A percentile compares a stretch with the other conserved stretches of the same genome.
Conservation (phyloP, 2,797 vertebrate genomes). For the Diceros bicornis region DNA sequence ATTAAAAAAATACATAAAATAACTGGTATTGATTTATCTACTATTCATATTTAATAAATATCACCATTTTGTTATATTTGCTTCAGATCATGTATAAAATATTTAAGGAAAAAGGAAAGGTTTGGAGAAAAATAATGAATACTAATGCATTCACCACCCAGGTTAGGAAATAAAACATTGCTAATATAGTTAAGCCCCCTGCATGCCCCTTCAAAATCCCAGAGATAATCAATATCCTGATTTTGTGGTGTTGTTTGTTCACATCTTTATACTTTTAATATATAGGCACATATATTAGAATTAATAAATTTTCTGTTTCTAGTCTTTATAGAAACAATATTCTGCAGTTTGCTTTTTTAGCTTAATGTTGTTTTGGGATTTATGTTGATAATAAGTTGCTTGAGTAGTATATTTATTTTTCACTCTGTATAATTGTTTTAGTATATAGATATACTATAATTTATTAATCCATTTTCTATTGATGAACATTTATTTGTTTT, state of each 20-base stretch:
- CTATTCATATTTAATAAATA: background rate
- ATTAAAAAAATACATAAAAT: conserved; percentile 3
- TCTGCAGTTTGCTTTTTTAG: conserved; percentile 28
- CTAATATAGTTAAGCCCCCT: background rate
- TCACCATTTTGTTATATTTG: conserved; percentile 56
- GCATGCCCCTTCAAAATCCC: background rate
- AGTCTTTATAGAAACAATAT: background rate
- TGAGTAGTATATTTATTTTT: conserved; percentile 48
- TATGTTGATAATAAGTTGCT: conserved; percentile 17
- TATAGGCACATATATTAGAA: background rate
- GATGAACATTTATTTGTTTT: conserved; percentile 4
- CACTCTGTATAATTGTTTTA: background rate
- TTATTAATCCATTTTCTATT: background rate
- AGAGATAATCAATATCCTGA: conserved; percentile 1
- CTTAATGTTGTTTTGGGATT: conserved; percentile 39
- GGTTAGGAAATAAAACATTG: background rate
- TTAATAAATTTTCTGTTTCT: conserved; percentile 31
- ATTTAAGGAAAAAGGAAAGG: conserved; percentile 54
- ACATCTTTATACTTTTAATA: conserved; percentile 30
- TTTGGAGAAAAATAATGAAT: conserved; percentile 41
- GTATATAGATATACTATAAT: background rate
- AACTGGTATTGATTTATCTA: background rate
- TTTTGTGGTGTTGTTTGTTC: conserved; percentile 1
- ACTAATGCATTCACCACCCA: background rate
- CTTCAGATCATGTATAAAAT: conserved; percentile 35